Evolutionary conservation across 1,140 invertebrate species (phyloP), one percentile per base, ranked within the genome.

Genomic region (Drosophila kanapiae): DNA sequence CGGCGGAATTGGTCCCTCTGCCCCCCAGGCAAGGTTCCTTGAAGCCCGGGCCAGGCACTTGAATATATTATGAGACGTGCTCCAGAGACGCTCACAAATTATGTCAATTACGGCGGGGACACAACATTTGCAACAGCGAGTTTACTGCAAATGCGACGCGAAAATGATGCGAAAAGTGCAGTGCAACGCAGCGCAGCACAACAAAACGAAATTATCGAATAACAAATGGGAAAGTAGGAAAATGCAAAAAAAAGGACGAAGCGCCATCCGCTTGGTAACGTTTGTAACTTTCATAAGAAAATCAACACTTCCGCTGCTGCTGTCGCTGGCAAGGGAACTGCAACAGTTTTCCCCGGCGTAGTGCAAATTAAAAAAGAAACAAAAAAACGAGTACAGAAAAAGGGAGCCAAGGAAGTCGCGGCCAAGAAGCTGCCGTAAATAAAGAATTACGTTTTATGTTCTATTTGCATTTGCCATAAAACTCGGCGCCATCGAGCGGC

Each of bases 381-480:
- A 43, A 47, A 43, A 35, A 27, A 16, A 13, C 18, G 54, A 23
- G 43, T 16, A 38, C 16, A 38, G 23, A 13, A 16, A 29, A 40
- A 40, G 27, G 42, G 40, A 42, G 42, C 35, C 59, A 40, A 40
- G 47, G 57, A 63, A 53, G 14, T 29, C 13, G 56, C 35, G 40
- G 23, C 48, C 35, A 59, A 56, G 60, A 47, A 61, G 33, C 45
- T 57, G 58, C 29, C 64, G 45, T 88, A 90, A 88, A 80, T 88
- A 82, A 80, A 67, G 72, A 83, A 88, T 80, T 78, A 72, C 71
- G 70, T 67, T 87, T 80, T 83, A 83, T 82, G 54, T 54, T 68
- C 31, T 68, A 84, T 88, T 80, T 87, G 80, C 84, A 88, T 84
- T 88, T 54, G 72, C 65, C 77, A 87, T 87, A 80, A 87, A 88